Base-by-base conservation (phyloP, 2,113 vertebrate species). In the Oxyruncus cristatus region DNA sequence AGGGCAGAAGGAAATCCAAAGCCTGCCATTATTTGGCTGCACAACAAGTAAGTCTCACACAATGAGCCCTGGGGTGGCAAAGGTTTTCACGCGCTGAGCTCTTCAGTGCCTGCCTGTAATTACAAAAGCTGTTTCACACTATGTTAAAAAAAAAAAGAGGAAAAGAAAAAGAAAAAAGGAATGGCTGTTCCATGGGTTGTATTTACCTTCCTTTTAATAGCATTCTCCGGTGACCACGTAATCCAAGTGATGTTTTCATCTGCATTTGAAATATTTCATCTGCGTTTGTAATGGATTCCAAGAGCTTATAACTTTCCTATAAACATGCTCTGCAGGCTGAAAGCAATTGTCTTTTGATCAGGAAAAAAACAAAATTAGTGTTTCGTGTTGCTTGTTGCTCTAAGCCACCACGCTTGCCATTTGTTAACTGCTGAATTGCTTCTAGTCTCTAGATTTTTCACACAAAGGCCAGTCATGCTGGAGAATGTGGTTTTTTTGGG, bases 1-100 rank as follows among this genome's bases (percentile, higher is more conserved):
- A 98, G 99, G 94, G 99, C 99, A 19, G 99, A 99, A 95, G 99
- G 99, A n/a, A 99, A 99, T 97, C 99, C 99, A 19, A 99, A 99
- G 93, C 99, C 99, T 56, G 98, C 98, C 35, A 99, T 99, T 87
- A 99, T 99, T 96, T 99, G 99, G 99, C 98, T 99, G 61, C 98
- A 99, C 93, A 99, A 99, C 97, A 99, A 99, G 99, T 99, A 97
- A 98, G 98, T 83, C 10, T 0, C 17, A 16, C 6, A 5, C 53
- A 35, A 14, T 20, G 61, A 85, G 26, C 44, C 63, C 39, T 47
- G 80, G 65, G 37, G 39, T 61, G 28, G 84, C 58, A 79, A 49
- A 88, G n/a, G 33, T 56, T 88, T 78, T 27, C n/a, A 37, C 50
- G 56, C 42, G 16, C 39, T 0, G 6, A 86, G 68, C 22, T 85